Base-by-base conservation (phyloP, 2,888 invertebrate species). In the Oasisia sp. region DNA sequence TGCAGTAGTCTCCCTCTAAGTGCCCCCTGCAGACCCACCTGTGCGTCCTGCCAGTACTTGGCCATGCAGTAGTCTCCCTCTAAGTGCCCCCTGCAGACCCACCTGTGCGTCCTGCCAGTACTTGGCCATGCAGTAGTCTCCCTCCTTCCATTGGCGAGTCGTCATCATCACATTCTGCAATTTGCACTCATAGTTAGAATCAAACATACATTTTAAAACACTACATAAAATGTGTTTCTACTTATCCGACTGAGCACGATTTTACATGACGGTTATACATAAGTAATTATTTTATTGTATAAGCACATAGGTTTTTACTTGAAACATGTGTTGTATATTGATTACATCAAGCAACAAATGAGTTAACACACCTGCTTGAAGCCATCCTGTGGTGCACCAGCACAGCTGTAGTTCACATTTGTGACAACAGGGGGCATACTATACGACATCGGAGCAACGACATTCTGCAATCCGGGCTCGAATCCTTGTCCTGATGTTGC, bases 101-200 rank as follows among this genome's bases (percentile, higher is more conserved):
- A 96, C 98, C 97, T 97, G 97, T 95, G 98, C 98, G 96, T 98
- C 98, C 96, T 98, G 98, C 98, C 98, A 98, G 96, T 99, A 99
- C 95, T 98, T 98, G 11, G 98, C 98, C 96, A 98, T 97, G 95
- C 98, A 98, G 93, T 97, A 97, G 95, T 98, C 98, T 19, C 98
- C 98, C 91, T 97, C 97, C 95, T 97, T 97, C 98, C 98, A 98
- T 32, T 93, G 93, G 19, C 93, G 14, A 7, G n/a, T 74, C 7
- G 74, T 19, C 74, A 27, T 74, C 74, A 74, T 74, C 74, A 27
- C 74, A 74, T 14, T 74, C 74, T 74, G 27, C 5, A 74, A 74
- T 27, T 74, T 7, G 5, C 74, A 74, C 4, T 74, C 27, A 5
- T 0, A 74, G 27, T 74, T 74, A 19, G 27, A 74, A 74, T 74